Evolutionary conservation across 1,140 invertebrate species (phyloP), one percentile per base, ranked within the genome.

Genomic region (Procambarus clarkii): DNA sequence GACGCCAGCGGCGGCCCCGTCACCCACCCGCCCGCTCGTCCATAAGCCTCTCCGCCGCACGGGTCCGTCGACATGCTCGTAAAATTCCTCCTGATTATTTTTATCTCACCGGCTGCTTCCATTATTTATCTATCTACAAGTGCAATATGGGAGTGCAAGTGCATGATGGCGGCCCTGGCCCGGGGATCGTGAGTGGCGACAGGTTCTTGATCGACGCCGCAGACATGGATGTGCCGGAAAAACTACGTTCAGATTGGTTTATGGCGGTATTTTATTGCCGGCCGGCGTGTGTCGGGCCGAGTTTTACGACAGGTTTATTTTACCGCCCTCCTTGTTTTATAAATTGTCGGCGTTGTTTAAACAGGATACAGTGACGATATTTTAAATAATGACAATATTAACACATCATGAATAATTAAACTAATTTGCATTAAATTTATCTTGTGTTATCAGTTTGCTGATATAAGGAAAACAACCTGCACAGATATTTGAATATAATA

Each of bases 221-320:
- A 34, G 7, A 11, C 11, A 9, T 7, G n/a, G n/a, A 34, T 34
- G 69, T 34, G 11, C n/a, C 24, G 69, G 69, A 34, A 24, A 69
- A 74, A 74, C 34, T 69, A 64, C 60, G 18, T 46, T 45, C 45
- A 69, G 58, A 83, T 58, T 87, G 71, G 50, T 87, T 87, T 87
- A 87, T 78, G 85, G 74, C 48, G 46, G 76, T 87, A 74, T 87
- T 87, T 87, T 87, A 87, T 87, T 58, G 85, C 84, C 84, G 0
- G 24, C 0, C 76, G n/a, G 3, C 76, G 60, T 46, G 44, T 46
- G 44, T 8, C 54, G 85, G 44, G 76, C 85, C 48, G 50, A 76
- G 21, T 50, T 82, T 76, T 87, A 79, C 76, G 24, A 48, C 85
- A 24, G 46, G 50, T 78, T 58, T 50, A 82, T 54, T 78, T 86